phyloP scores from a whole-genome alignment of 1,140 invertebrate genomes.

The Carcinoscorpius rotundicauda region DNA sequence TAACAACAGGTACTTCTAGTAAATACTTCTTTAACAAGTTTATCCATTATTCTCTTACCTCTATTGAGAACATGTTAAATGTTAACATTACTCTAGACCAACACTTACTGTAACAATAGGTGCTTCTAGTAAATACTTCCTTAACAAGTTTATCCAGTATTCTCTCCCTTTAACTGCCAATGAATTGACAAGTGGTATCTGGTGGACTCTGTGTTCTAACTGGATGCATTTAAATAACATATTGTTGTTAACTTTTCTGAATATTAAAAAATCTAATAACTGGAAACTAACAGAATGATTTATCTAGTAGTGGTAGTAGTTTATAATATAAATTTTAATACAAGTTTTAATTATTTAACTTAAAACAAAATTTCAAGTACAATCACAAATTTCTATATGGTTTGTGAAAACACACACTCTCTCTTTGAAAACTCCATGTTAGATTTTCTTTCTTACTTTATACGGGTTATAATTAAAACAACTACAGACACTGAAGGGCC shows the following conservation, averaged over 20 bases:
- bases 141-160: constrained; percentile 59
- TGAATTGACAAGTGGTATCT: constrained; percentile 46
- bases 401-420: too few species aligned
- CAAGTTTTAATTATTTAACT: too few species aligned
- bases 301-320: too few species aligned
- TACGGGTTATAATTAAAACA: too few species aligned
- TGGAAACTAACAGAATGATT: not conserved
- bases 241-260: not conserved
- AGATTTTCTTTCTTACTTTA: too few species aligned
- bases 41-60: constrained; percentile 56
- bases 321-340: too few species aligned
- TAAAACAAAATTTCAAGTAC: too few species aligned
- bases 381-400: too few species aligned
- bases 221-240: constrained; percentile 33
- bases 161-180: constrained; percentile 46
- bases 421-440: too few species aligned
- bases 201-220: constrained; percentile 58
- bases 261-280: constrained; percentile 13
- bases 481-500: too few species aligned
- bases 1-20: constrained; percentile 25
- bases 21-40: constrained; percentile 56
- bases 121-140: constrained; percentile 53
- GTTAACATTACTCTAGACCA: not conserved
- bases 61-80: constrained; percentile 29
- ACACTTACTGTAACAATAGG: constrained; percentile 27